Base-by-base conservation (phyloP, 2,888 invertebrate species). In the Lomographa bimaculata region DNA sequence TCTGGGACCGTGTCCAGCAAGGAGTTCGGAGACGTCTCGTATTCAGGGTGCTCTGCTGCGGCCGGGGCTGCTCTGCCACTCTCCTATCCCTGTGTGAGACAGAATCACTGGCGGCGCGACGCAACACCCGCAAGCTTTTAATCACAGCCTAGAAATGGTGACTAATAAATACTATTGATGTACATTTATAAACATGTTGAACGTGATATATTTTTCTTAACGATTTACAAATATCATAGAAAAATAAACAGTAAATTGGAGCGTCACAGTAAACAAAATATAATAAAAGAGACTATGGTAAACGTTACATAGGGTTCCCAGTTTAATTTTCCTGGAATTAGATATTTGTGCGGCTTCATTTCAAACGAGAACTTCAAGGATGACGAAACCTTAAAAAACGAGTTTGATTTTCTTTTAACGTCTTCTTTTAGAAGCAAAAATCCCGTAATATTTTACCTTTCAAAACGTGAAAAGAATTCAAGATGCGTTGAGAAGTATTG, bases 21-120 rank as follows among this genome's bases (percentile, higher is more conserved):
- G 95, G 95, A 74, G 94, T 93, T 87, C 94, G 93, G 80, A 95
- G 93, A 69, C 94, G 93, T 82, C 94, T 92, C 89, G 91, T 92
- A 90, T 92, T 93, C 55, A 91, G 90, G 59, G 92, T 90, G 29
- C 79, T 62, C 52, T 79, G 79, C 76, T 81, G 79, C 62, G 72
- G 69, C 1, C 81, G 76, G 54, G 81, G 82, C 76, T 78, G 85
- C 81, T 80, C 85, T 24, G 64, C 73, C 40, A 52, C 75, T 70
- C 87, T 73, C 79, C 87, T 89, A 86, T 89, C 90, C 90, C 90
- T 91, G 91, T 89, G 86, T 83, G 82, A 87, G 76, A 87, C 69
- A 85, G 64, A 64, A 85, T 83, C 77, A 85, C 80, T 84, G 79
- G 82, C 79, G 72, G 68, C 78, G 73, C 70, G 68, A 62, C 61